Evolutionary conservation across 2,888 invertebrate genomes (phyloP), one percentile per base, ranked within the genome.

Genomic region (Agrilus biguttatus): DNA sequence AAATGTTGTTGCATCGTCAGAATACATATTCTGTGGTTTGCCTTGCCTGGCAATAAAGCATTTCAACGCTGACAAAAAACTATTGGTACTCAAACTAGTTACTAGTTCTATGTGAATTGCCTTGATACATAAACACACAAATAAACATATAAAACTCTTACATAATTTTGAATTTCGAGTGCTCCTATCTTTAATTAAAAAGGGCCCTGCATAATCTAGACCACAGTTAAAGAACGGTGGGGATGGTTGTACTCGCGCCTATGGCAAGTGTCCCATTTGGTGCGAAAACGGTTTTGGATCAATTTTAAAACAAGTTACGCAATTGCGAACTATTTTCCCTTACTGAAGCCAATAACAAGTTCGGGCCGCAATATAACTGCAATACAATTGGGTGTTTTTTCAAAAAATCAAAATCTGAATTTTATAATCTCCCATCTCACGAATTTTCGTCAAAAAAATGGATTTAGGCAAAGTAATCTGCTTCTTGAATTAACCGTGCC

Each of bases 231-330:
- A 33, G 28, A 42, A 42, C 14, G 42, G 42, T 6, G 17, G 13
- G 3, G 28, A 28, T 33, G 32, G 6, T 3, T 10, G 3, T 10
- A 38, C 38, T 28, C 42, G 8, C 1, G 7, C 23, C 2, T n/a
- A 7, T 14, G 42, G 42, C 32, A 42, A 38, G 17, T 37, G 8
- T n/a, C 37, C 42, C 42, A 42, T 21, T 21, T 21, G 21, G 6
- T 21, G 21, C 21, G 21, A 21, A 5, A 21, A 21, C 6, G 21
- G 21, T 40, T 33, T 33, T 8, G 40, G 34, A 8, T 42, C 38
- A 21, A 8, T 12, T 33, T 12, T 39, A 38, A 42, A 42, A 33
- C 38, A 42, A 1, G 13, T 13, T 3, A 42, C 12, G 23, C 42
- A 42, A 3, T 42, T 40, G 4, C 33, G 36, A 17, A 41, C 21